Percentiles rank a stretch among this genome's conserved stretches.
These are phyloP conservation scores for Odontomachus brunneus DNA, from an alignment of 1,140 invertebrate species.

Conservation along the genomic window DNA sequence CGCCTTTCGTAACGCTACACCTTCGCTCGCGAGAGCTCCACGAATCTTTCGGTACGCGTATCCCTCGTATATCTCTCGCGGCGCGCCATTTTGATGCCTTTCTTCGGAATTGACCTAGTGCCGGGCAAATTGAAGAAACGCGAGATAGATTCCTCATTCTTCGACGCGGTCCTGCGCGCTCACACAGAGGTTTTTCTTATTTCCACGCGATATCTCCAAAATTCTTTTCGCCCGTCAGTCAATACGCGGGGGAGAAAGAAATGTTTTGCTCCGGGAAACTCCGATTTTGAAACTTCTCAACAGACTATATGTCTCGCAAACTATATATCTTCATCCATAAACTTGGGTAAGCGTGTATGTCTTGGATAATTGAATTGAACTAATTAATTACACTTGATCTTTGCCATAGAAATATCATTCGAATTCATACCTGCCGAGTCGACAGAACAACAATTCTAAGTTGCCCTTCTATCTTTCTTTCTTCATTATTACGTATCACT, in stretches of 20 bases:
- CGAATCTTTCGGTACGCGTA: conserved; percentile 27
- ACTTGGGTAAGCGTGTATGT: too few species aligned
- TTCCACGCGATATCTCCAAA: background rate
- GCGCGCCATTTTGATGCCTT: conserved; percentile 31
- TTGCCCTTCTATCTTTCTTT: too few species aligned
- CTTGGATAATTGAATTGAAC: too few species aligned
- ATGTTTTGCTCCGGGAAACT: too few species aligned
- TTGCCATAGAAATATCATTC: too few species aligned
- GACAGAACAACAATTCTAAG: too few species aligned
- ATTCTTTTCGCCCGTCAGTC: background rate
- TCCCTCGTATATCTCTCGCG: background rate
- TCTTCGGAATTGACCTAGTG: conserved; percentile 54
- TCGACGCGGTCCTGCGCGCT: background rate
- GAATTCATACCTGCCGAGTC: too few species aligned
- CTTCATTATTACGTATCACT: too few species aligned
- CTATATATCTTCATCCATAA: too few species aligned
- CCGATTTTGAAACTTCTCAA: too few species aligned
- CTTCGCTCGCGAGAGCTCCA: conserved; percentile 45
- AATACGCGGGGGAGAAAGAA: too few species aligned
- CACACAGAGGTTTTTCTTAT: conserved; percentile 4
- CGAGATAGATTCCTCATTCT: background rate
- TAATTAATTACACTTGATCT: background rate
- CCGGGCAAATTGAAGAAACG: conserved; percentile 45
- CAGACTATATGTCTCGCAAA: too few species aligned
- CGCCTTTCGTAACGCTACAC: conserved; percentile 79